These are phyloP conservation scores for Lycia hirtaria DNA, from an alignment of 2,888 invertebrate species.

Conservation along the genomic window DNA sequence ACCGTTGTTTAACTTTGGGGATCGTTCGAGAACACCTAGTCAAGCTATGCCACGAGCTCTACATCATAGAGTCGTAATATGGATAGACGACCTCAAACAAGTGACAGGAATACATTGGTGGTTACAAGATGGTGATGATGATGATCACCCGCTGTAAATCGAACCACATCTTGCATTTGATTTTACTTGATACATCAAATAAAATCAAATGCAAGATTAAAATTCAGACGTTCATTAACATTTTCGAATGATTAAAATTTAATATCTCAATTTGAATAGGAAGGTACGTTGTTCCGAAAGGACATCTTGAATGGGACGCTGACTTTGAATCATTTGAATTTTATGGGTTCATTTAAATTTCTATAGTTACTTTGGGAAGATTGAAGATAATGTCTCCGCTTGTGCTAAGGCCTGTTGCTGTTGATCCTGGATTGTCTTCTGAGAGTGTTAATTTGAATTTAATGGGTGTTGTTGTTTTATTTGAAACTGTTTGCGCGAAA, in stretches of 20 bases:
- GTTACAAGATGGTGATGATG: no score
- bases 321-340: constrained; percentile 33
- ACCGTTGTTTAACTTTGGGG: no score
- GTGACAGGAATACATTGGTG: no score
- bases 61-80: no score
- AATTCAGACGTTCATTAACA: constrained; percentile 28
- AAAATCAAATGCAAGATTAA: constrained; percentile 18
- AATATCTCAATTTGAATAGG: constrained; percentile 28
- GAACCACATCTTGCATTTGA: no score
- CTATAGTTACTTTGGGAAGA: constrained; percentile 32
- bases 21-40: no score
- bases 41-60: no score
- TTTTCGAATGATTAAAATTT: constrained; percentile 32
- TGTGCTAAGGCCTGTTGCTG: constrained; percentile 10
- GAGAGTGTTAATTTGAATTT: constrained; percentile 9
- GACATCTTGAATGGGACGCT: constrained; percentile 20
- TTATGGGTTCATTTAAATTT: constrained; percentile 37
- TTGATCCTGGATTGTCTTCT: constrained; percentile 10
- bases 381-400: constrained; percentile 18
- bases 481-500: not conserved
- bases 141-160: no score
- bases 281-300: constrained; percentile 25
- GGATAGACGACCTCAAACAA: no score
- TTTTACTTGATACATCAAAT: not conserved
- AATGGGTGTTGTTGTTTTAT: not conserved